Conservation (phyloP, 2,797 vertebrate genomes). For the Paratrypauchen microcephalus region DNA sequence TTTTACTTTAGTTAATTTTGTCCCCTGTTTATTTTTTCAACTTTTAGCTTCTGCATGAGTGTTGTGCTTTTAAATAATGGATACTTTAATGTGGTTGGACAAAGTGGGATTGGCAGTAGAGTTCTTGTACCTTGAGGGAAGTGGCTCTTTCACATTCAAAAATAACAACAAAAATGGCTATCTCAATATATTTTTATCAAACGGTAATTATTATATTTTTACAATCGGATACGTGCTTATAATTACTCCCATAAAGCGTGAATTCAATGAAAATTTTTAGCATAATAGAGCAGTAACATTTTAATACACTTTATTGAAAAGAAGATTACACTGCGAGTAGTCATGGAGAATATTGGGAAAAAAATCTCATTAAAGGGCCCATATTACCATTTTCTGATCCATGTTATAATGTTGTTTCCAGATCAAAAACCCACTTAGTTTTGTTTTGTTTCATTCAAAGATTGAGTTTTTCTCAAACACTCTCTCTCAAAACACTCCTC, state of each 20-base stretch:
- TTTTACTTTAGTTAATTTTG: neutral
- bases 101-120: neutral
- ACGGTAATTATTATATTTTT: neutral
- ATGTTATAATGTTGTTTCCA: no score
- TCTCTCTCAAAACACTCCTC: no score
- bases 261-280: neutral
- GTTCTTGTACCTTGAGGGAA: constrained; percentile 8
- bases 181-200: neutral
- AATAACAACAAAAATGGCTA: neutral
- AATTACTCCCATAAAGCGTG: neutral
- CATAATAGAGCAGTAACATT: neutral
- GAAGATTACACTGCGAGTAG: neutral
- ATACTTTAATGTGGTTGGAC: constrained; percentile 7
- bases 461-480: no score
- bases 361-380: no score
- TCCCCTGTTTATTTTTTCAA: neutral
- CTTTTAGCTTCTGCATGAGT: constrained; percentile 1
- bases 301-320: neutral
- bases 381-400: no score
- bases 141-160: neutral
- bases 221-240: neutral
- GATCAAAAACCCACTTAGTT: no score
- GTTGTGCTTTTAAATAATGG: constrained; percentile 3
- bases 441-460: no score
- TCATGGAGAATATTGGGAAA: neutral